These are phyloP conservation scores for Griposia aprilina DNA, from an alignment of 2,888 invertebrate species.

Conservation along the genomic window DNA sequence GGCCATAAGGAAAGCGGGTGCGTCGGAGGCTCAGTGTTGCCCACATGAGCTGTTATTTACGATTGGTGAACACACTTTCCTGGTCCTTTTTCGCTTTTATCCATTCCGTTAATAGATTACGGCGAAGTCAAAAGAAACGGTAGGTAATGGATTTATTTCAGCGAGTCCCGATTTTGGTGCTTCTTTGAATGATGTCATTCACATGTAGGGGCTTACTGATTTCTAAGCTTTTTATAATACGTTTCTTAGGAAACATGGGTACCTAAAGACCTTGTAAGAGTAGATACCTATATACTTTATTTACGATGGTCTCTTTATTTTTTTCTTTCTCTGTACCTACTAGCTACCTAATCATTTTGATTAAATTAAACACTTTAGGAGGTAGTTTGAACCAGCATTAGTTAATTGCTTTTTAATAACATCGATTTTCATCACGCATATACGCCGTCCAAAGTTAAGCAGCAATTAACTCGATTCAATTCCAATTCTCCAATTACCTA, in stretches of 20 bases:
- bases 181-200: conserved; percentile 21
- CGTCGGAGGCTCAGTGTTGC: conserved; percentile 63
- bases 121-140: conserved; percentile 50
- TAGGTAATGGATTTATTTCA: conserved; percentile 60
- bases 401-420: background rate
- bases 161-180: conserved; percentile 15
- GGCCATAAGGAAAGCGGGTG: conserved; percentile 70
- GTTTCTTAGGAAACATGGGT: background rate
- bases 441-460: background rate
- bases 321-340: background rate
- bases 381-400: background rate
- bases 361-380: background rate
- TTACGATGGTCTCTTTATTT: background rate
- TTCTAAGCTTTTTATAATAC: conserved; percentile 11
- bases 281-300: background rate
- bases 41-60: conserved; percentile 76
- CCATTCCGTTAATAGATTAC: conserved; percentile 56
- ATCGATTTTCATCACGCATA: background rate
- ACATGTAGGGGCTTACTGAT: conserved; percentile 1
- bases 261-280: background rate
- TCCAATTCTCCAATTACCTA: too few relatives aligned
- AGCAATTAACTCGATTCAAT: conserved; percentile 21
- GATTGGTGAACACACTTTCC: conserved; percentile 62
- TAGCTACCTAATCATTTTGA: background rate
- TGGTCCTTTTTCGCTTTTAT: conserved; percentile 46